Evolutionary conservation across 1,140 invertebrate genomes (phyloP).

Genomic region (Cyrtorhinus lividipennis): DNA sequence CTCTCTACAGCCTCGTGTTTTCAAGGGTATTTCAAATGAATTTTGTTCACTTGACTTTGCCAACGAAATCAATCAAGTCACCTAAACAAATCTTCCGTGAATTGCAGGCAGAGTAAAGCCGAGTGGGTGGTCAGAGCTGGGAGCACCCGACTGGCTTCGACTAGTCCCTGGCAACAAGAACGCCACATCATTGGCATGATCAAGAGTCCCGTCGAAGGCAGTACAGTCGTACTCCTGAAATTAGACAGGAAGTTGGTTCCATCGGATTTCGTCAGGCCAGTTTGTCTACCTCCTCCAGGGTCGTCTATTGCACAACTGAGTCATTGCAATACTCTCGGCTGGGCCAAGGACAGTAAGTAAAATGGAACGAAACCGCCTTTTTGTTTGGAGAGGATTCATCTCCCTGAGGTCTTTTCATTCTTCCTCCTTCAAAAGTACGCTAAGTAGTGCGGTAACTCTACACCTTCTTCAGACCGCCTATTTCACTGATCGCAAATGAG

Average conservation of each 20-base stretch:
- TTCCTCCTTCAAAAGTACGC: too few relatives aligned
- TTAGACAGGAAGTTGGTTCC: constrained; percentile 56
- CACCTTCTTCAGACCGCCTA: too few relatives aligned
- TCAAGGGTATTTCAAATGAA: constrained; percentile 40
- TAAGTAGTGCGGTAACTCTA: too few relatives aligned
- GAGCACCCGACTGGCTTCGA: constrained; percentile 54
- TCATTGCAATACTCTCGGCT: constrained; percentile 68
- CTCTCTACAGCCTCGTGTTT: constrained; percentile 79
- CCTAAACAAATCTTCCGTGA: too few relatives aligned
- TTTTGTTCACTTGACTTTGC: not conserved
- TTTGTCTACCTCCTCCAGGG: constrained; percentile 47
- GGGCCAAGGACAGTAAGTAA: constrained; percentile 54
- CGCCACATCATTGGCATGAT: constrained; percentile 72
- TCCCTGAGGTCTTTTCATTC: too few relatives aligned
- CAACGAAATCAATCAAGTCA: not conserved
- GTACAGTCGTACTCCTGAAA: constrained; percentile 63
- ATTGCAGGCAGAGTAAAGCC: constrained; percentile 58
- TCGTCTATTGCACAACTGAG: constrained; percentile 26
- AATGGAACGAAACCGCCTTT: too few relatives aligned
- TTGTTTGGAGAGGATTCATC: too few relatives aligned
- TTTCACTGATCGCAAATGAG: too few relatives aligned
- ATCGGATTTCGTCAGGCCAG: constrained; percentile 67
- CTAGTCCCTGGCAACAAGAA: constrained; percentile 75
- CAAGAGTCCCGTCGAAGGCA: constrained; percentile 76
- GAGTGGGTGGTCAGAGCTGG: constrained; percentile 70